Evolutionary conservation across 2,888 invertebrate genomes (phyloP).

Genomic region (Idaea dimidiata): DNA sequence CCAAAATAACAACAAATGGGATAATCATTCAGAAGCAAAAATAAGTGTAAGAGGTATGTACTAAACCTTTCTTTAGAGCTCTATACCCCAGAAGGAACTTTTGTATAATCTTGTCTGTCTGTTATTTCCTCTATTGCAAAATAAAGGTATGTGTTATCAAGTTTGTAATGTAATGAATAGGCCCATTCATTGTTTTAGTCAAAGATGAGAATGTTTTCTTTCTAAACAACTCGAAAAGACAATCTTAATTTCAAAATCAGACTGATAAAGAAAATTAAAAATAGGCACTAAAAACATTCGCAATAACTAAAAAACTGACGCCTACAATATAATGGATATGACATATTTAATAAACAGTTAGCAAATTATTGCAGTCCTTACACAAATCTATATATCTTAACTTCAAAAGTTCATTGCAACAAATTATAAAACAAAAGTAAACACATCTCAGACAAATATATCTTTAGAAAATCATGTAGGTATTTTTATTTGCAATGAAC

Average conservation of each 20-base stretch:
- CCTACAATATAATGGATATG: conserved; percentile 47
- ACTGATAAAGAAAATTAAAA: conserved; percentile 38
- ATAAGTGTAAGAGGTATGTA: too few species aligned
- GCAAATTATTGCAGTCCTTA: conserved; percentile 71
- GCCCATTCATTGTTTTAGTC: too few species aligned
- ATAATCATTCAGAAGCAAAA: too few species aligned
- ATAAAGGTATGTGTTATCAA: too few species aligned
- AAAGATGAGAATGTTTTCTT: conserved; percentile 18
- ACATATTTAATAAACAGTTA: conserved; percentile 63
- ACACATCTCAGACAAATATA: conserved; percentile 51
- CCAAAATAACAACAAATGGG: conserved; percentile 6
- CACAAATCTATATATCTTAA: conserved; percentile 60
- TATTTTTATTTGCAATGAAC: conserved; percentile 52
- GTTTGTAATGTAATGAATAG: too few species aligned
- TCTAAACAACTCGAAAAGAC: conserved; percentile 27
- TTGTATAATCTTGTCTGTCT: too few species aligned
- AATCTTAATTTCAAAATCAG: conserved; percentile 35
- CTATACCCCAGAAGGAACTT: too few species aligned
- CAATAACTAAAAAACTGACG: conserved; percentile 46
- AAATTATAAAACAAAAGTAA: conserved; percentile 42
- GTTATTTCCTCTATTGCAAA: too few species aligned
- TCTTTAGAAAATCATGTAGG: conserved; percentile 47
- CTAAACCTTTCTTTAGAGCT: too few species aligned
- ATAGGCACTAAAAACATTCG: conserved; percentile 41
- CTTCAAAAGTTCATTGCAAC: conserved; percentile 53